phyloP scores from a whole-genome alignment of 2,113 vertebrate species.

The Oreochromis spilurus region DNA sequence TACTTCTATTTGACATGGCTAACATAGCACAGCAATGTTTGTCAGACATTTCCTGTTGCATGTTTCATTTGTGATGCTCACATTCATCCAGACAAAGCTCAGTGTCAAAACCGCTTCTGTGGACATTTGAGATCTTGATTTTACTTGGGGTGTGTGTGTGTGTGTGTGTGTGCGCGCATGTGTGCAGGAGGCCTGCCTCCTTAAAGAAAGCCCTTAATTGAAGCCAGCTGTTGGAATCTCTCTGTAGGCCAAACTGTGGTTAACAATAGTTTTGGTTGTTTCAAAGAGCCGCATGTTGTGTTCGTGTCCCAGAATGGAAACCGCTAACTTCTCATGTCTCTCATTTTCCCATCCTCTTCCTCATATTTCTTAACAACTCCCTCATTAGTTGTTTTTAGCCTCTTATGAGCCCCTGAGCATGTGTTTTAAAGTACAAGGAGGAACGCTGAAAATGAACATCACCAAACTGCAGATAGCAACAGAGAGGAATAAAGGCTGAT shows the following conservation, averaged over 20 bases:
- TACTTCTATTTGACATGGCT: not conserved
- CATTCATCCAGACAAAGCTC: not conserved
- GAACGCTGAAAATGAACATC: not conserved
- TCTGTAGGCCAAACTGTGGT: constrained; percentile 32
- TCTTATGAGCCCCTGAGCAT: not conserved
- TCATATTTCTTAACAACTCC: not conserved
- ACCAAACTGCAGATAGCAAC: not conserved
- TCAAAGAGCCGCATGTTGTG: constrained; percentile 17
- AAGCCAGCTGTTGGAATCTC: constrained; percentile 60
- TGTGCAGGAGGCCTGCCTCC: constrained; percentile 2
- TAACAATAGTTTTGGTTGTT: constrained; percentile 50
- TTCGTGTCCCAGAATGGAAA: constrained; percentile 28
- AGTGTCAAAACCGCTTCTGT: not conserved
- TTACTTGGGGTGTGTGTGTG: not conserved
- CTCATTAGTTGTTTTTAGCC: not conserved
- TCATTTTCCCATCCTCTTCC: not conserved
- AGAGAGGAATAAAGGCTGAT: not conserved
- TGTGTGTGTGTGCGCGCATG: not conserved
- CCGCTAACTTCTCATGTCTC: not conserved
- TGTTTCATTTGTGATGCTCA: not conserved
- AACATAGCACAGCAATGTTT: not conserved
- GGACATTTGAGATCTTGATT: not conserved
- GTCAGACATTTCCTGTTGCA: not conserved
- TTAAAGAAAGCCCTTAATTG: constrained; percentile 48
- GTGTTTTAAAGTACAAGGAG: not conserved